A percentile compares a stretch with the other conserved stretches of the same genome.
Conservation (phyloP, 1,140 invertebrate species). For the Asobara japonica region DNA sequence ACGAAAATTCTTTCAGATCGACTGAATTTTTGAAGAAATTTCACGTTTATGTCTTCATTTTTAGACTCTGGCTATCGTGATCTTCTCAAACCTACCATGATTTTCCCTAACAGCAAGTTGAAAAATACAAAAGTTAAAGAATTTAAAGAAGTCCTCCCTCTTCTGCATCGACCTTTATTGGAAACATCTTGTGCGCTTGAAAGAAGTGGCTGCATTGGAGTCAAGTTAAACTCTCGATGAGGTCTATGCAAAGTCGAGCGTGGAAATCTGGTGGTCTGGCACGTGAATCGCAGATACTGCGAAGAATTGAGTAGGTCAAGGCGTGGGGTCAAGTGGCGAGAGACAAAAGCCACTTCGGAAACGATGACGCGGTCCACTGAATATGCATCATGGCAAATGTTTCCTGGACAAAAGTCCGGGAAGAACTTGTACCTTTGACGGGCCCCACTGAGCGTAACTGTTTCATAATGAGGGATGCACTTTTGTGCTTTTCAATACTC, state of each 20-base stretch:
- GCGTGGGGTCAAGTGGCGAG: slow-evolving; percentile 34
- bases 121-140: too few species aligned
- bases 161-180: not conserved
- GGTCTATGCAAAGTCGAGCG: not conserved
- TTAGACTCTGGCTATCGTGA: too few species aligned
- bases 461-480: not conserved
- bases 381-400: slow-evolving; percentile 13
- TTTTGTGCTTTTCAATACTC: not conserved
- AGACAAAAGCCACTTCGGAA: slow-evolving; percentile 37
- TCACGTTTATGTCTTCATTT: too few species aligned
- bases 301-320: not conserved
- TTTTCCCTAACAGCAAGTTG: too few species aligned
- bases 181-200: not conserved
- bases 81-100: too few species aligned
- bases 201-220: not conserved
- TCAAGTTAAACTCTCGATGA: not conserved
- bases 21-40: too few species aligned
- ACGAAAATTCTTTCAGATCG: too few species aligned
- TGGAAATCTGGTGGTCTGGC: not conserved
- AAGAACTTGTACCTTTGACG: not conserved
- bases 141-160: too few species aligned
- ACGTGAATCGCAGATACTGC: not conserved
- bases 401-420: slow-evolving; percentile 16
- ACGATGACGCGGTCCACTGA: slow-evolving; percentile 32
- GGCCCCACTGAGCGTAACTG: not conserved